phyloP scores from a whole-genome alignment of 2,888 invertebrate genomes.

The Nomada goodeniana region DNA sequence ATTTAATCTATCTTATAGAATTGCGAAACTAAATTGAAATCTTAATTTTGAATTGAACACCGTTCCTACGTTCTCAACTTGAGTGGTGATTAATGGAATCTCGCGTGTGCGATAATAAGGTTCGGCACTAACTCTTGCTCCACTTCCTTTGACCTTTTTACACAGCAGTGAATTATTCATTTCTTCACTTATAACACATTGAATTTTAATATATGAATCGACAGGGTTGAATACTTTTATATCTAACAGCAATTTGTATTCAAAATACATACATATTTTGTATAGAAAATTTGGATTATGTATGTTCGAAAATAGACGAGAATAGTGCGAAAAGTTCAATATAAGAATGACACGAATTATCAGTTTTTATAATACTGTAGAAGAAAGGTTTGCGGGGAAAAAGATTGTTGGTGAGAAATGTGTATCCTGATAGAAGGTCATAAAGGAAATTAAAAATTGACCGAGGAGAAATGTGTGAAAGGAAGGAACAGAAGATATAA shows the following conservation, averaged over 20 bases:
- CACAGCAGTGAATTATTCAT: neutral
- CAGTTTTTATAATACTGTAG: neutral
- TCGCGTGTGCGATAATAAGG: neutral
- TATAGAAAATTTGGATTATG: neutral
- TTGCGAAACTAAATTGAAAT: neutral
- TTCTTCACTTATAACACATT: neutral
- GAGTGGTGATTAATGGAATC: neutral
- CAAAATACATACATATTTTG: too few relatives aligned
- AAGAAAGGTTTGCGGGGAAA: neutral
- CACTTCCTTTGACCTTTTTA: neutral
- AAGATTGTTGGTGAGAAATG: neutral
- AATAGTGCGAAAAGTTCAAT: too few relatives aligned
- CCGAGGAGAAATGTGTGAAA: conserved; percentile 5
- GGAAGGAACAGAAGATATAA: conserved; percentile 12
- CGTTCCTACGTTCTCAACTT: neutral
- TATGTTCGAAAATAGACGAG: neutral
- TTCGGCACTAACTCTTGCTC: neutral
- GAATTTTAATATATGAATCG: neutral
- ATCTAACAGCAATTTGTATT: too few relatives aligned
- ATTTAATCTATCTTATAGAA: neutral
- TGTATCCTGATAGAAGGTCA: conserved; percentile 3
- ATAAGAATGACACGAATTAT: neutral
- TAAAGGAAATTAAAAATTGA: conserved; percentile 35
- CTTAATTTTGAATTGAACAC: neutral
- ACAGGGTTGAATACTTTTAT: too few relatives aligned